These are phyloP conservation scores for Crenichthys baileyi DNA, from an alignment of 2,797 vertebrate species.

Conservation along the genomic window DNA sequence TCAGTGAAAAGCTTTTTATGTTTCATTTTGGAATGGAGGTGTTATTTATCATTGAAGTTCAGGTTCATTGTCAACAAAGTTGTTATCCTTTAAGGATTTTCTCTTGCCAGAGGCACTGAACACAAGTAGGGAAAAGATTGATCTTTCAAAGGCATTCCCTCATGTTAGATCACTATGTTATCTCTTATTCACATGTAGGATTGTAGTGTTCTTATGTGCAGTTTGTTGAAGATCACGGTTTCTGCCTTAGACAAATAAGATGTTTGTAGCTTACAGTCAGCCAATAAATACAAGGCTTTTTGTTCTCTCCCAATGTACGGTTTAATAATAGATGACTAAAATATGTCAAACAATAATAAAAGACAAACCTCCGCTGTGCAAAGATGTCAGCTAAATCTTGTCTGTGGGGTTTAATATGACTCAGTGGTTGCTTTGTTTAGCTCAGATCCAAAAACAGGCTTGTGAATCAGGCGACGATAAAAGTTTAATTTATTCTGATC, in stretches of 20 bases:
- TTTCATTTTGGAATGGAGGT: conserved; percentile 44
- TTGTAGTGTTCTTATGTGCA: conserved; percentile 2
- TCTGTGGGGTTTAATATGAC: conserved; percentile 22
- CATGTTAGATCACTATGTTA: background rate
- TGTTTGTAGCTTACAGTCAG: background rate
- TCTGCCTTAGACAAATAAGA: conserved; percentile 8
- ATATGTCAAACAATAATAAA: conserved; percentile 29
- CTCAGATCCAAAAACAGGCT: conserved; percentile 23
- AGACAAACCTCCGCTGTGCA: conserved; percentile 16
- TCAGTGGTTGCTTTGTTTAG: conserved; percentile 5
- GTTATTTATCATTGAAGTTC: conserved; percentile 52
- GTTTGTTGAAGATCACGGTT: conserved; percentile 18
- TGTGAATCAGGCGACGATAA: conserved; percentile 35
- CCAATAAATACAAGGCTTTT: conserved; percentile 9
- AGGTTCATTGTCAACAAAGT: conserved; percentile 36
- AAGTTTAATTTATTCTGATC: conserved; percentile 26
- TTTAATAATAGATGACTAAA: conserved; percentile 16
- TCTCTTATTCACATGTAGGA: conserved; percentile 10
- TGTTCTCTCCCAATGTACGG: background rate
- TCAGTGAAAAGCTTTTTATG: conserved; percentile 60
- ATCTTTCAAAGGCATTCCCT: conserved; percentile 23
- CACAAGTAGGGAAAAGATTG: conserved; percentile 11
- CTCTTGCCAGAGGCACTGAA: conserved; percentile 8
- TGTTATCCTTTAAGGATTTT: conserved; percentile 33
- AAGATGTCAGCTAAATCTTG: conserved; percentile 28